Base-by-base conservation (phyloP, 2,797 vertebrate genomes). In the Phoxinus dragarum region DNA sequence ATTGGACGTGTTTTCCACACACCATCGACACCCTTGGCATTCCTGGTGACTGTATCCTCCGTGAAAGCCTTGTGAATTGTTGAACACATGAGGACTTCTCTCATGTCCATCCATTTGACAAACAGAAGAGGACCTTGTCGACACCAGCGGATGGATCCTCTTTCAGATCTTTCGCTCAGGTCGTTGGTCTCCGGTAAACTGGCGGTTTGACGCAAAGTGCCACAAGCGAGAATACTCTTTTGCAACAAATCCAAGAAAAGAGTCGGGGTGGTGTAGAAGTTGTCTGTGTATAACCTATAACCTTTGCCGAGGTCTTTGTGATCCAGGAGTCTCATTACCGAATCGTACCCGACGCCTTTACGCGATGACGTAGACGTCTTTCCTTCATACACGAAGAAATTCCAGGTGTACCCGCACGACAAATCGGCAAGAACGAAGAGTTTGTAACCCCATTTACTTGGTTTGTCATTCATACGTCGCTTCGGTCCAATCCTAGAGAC, bases 221-320 rank as follows among this genome's bases (percentile, higher is more conserved):
- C 82, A 40, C 82, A 84, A 12, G 72, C 59, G 12, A 84, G 31
- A 61, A 84, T 76, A 16, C 11, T 1, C 4, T 88, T 88, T 11
- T 12, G 6, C 92, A 92, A 52, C 92, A 94, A 0, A 92, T 56
- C 5, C 40, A 27, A 9, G 4, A 88, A 86, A 12, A 94, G 90
- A 21, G 82, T 71, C 0, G 92, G 91, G 67, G 92, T 93, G 3
- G 92, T 94, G 91, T 94, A 95, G 49, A 92, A 94, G 88, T 86
- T 93, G 74, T 95, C 93, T 14, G 93, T 89, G 4, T 92, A 94
- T 36, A 95, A 88, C 47, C 90, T 92, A 84, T 95, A 94, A 17
- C 94, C 93, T 54, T 83, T 91, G 0, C 94, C 94, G 0, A 94
- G 90, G 56, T 91, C 88, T 1, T 90, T 86, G 8, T 90, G 78